phyloP scores from a whole-genome alignment of 2,888 invertebrate genomes.

The Cenopis cana region DNA sequence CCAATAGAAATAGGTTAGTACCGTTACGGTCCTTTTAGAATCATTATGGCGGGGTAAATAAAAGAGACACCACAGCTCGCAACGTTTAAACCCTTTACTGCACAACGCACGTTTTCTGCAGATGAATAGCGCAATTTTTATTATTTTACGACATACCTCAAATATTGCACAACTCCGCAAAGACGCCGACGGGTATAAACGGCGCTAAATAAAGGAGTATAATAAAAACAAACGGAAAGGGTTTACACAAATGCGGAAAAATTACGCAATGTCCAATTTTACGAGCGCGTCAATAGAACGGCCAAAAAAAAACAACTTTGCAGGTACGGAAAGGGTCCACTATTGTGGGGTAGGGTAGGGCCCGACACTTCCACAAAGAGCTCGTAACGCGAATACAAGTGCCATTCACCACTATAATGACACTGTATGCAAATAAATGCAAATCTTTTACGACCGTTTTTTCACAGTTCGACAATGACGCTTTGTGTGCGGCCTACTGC shows the following conservation, averaged over 20 bases:
- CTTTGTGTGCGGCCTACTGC: constrained; percentile 60
- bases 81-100: constrained; percentile 77
- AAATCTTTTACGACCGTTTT: constrained; percentile 65
- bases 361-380: constrained; percentile 52
- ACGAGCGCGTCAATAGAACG: constrained; percentile 61
- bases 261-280: constrained; percentile 81
- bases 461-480: constrained; percentile 62
- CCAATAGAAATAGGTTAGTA: constrained; percentile 53
- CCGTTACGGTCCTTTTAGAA: constrained; percentile 71
- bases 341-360: constrained; percentile 59
- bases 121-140: constrained; percentile 80
- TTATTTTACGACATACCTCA: constrained; percentile 74
- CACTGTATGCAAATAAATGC: constrained; percentile 78
- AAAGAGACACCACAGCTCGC: constrained; percentile 69
- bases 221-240: constrained; percentile 84
- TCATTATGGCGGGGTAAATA: constrained; percentile 58
- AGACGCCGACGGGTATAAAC: constrained; percentile 70
- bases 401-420: constrained; percentile 64
- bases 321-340: constrained; percentile 75
- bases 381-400: constrained; percentile 64
- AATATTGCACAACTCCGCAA: constrained; percentile 79
- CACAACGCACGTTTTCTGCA: constrained; percentile 71
- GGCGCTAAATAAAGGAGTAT: constrained; percentile 71
- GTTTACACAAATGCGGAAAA: constrained; percentile 82
- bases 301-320: constrained; percentile 73